Evolutionary conservation across 2,888 invertebrate genomes (phyloP).

Genomic region (Crepidodera aurea): DNA sequence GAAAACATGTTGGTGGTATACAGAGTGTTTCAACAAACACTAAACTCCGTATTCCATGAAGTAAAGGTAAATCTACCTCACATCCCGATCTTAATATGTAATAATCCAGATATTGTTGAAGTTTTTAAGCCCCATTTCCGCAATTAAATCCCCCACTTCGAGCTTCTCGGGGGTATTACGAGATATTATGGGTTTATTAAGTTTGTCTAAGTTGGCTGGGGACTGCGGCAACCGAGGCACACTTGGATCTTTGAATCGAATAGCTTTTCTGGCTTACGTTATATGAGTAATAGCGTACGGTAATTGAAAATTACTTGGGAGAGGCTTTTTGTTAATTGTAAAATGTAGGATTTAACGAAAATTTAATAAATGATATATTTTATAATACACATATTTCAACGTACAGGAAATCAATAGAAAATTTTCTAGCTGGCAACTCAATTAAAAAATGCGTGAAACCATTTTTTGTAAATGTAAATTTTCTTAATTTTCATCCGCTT

Average conservation of each 20-base stretch:
- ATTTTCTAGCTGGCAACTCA: no score
- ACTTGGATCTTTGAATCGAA: slow-evolving; percentile 20
- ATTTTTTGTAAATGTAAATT: no score
- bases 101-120: slow-evolving; percentile 56
- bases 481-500: no score
- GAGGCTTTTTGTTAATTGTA: no score
- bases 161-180: slow-evolving; percentile 38
- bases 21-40: no score
- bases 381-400: no score
- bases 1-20: no score
- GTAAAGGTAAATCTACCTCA: background rate
- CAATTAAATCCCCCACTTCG: slow-evolving; percentile 53
- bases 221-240: slow-evolving; percentile 19
- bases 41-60: no score
- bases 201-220: slow-evolving; percentile 49
- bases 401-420: no score
- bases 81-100: slow-evolving; percentile 36
- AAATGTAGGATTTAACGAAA: no score
- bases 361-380: no score
- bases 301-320: slow-evolving; percentile 29
- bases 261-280: slow-evolving; percentile 18
- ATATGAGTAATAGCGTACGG: slow-evolving; percentile 28
- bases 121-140: slow-evolving; percentile 58
- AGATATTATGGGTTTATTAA: slow-evolving; percentile 54
- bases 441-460: no score